Conservation (phyloP, 2,113 vertebrate genomes). For the Emydocephalus ijimae region DNA sequence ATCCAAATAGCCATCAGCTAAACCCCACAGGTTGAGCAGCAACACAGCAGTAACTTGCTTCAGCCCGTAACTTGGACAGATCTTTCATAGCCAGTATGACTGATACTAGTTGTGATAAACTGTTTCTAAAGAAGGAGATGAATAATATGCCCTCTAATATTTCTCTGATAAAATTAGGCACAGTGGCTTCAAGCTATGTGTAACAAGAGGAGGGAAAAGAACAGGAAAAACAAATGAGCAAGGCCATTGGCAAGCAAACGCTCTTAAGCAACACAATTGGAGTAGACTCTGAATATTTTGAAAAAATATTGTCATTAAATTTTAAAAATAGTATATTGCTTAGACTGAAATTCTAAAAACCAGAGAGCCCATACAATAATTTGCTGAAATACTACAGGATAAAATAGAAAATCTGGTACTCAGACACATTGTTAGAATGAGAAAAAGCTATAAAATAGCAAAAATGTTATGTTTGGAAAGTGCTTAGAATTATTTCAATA, state of each 20-base stretch:
- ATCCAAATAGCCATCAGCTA: not conserved
- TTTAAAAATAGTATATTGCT: not conserved
- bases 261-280: not conserved
- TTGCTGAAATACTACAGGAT: not conserved
- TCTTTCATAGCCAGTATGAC: not conserved
- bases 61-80: not conserved
- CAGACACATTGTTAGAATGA: not conserved
- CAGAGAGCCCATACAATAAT: not conserved
- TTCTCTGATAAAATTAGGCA: slow-evolving; percentile 21
- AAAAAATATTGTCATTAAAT: not conserved
- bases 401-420: not conserved
- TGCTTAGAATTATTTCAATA: not conserved
- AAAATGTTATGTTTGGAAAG: not conserved
- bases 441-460: not conserved
- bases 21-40: not conserved
- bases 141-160: slow-evolving; percentile 19
- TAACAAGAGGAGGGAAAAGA: not conserved
- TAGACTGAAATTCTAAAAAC: not conserved
- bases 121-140: not conserved
- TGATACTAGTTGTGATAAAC: not conserved
- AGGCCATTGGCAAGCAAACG: not conserved
- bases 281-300: not conserved
- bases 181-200: not conserved
- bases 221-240: not conserved
- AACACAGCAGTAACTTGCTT: not conserved